These are phyloP conservation scores for Rhyzopertha dominica DNA, from an alignment of 1,140 invertebrate species.

Conservation along the genomic window DNA sequence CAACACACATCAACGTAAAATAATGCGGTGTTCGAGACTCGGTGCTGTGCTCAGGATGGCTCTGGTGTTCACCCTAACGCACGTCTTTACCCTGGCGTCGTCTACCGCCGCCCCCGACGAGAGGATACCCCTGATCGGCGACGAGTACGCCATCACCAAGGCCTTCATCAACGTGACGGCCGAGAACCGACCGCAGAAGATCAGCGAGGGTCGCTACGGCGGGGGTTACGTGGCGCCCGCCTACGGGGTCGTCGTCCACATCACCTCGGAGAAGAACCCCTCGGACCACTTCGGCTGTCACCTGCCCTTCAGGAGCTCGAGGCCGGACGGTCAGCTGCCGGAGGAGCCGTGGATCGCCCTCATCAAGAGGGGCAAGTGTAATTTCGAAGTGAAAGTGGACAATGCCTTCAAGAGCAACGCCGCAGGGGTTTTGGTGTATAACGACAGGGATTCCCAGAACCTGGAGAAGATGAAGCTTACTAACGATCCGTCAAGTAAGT, in stretches of 20 bases:
- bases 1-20: too few species aligned
- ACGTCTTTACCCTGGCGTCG: conserved; percentile 4
- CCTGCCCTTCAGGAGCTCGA: conserved; percentile 52
- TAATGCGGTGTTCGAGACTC: too few species aligned
- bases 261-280: conserved; percentile 49
- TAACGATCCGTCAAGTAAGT: conserved; percentile 57
- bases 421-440: conserved; percentile 69
- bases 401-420: conserved; percentile 66
- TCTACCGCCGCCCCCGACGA: conserved; percentile 25
- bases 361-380: conserved; percentile 65
- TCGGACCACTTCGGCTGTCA: conserved; percentile 62
- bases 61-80: not conserved
- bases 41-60: not conserved
- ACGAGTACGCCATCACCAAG: conserved; percentile 33
- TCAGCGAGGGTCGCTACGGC: conserved; percentile 64
- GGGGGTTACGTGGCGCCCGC: conserved; percentile 58
- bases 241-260: conserved; percentile 56
- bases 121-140: conserved; percentile 21
- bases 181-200: conserved; percentile 38
- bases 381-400: conserved; percentile 70
- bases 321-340: conserved; percentile 47
- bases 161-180: conserved; percentile 47
- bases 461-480: conserved; percentile 67
- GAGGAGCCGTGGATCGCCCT: conserved; percentile 68
- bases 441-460: conserved; percentile 58